Evolutionary conservation across 2,888 invertebrate genomes (phyloP).

Genomic region (Chaetogeoica ovagalla): DNA sequence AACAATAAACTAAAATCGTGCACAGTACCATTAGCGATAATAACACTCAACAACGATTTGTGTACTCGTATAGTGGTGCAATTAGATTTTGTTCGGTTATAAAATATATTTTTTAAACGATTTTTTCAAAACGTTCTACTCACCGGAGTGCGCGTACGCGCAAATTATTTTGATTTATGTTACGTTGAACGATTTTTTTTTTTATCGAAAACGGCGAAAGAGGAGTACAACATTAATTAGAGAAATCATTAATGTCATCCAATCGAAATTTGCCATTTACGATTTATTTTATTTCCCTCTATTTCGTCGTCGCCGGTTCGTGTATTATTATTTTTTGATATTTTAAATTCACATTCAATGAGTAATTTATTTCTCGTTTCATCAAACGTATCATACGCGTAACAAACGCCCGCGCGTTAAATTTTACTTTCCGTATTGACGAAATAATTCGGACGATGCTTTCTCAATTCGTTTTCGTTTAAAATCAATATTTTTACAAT

Average conservation of each 20-base stretch:
- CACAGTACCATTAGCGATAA: no score
- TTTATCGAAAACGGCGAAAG: neutral
- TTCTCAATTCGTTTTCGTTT: neutral
- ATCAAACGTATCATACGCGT: neutral
- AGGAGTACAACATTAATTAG: no score
- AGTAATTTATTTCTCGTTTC: constrained; percentile 6
- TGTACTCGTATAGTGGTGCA: no score
- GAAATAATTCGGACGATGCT: neutral
- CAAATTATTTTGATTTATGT: neutral
- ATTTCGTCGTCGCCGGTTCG: neutral
- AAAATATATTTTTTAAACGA: no score
- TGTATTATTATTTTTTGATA: neutral
- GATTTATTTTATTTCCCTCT: neutral
- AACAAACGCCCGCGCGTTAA: neutral
- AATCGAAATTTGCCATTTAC: neutral
- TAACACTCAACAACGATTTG: no score
- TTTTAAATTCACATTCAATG: constrained; percentile 6
- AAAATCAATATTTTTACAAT: neutral
- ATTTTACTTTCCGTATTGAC: neutral
- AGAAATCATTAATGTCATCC: neutral
- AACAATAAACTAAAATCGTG: no score
- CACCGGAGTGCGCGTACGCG: no score
- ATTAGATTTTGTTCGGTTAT: no score
- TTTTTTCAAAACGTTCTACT: no score
- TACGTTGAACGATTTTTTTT: neutral